Percentiles rank a stretch among this genome's conserved stretches.
Evolutionary conservation across 2,888 invertebrate genomes (phyloP).

Genomic region (Rotaria sp.): DNA sequence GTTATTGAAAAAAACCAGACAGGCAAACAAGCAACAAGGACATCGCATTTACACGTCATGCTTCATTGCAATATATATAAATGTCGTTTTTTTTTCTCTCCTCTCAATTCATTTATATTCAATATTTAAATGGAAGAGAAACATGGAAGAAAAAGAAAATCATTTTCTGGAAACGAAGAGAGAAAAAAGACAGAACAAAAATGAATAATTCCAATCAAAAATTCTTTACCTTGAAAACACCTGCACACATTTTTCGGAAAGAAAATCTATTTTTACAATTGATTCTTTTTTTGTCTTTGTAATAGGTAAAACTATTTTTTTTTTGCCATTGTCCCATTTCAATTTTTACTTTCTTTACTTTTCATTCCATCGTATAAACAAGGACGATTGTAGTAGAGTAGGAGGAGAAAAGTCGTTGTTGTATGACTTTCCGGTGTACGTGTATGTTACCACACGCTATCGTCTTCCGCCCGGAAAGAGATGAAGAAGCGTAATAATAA

Average conservation of each 20-base stretch:
- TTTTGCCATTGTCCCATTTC: neutral
- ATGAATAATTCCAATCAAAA: no score
- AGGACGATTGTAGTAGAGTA: neutral
- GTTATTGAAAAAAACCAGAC: neutral
- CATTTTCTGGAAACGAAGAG: neutral
- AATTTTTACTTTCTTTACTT: neutral
- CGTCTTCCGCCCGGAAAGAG: neutral
- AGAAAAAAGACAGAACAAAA: no score
- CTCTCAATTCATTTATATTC: neutral
- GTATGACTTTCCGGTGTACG: neutral
- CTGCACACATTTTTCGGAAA: no score
- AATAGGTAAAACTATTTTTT: no score
- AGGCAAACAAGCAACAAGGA: neutral
- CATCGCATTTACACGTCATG: neutral
- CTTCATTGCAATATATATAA: neutral
- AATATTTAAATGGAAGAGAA: neutral
- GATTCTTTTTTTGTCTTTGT: no score
- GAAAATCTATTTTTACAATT: no score
- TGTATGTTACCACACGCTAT: neutral
- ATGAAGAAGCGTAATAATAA: neutral
- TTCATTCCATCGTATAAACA: neutral
- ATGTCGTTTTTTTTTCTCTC: neutral
- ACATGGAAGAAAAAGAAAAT: neutral
- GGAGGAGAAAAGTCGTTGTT: neutral
- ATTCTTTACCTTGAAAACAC: no score